Evolutionary conservation across 2,888 invertebrate genomes (phyloP).

Genomic region (Matsumyia berberina): DNA sequence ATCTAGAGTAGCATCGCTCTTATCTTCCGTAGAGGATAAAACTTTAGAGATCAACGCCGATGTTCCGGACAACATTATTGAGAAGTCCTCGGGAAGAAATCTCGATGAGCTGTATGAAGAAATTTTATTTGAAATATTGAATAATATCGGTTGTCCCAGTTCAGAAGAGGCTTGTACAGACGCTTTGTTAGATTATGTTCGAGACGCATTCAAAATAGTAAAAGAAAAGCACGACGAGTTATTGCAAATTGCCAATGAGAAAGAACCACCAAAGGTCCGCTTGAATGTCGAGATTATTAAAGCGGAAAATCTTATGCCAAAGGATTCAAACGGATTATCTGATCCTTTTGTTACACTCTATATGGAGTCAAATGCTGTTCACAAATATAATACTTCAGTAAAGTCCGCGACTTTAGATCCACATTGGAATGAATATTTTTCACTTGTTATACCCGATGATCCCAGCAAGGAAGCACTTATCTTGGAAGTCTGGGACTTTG

Average conservation of each 20-base stretch:
- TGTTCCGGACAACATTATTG: slow-evolving; percentile 66
- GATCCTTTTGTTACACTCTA: slow-evolving; percentile 98
- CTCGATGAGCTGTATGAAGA: slow-evolving; percentile 94
- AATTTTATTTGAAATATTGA: slow-evolving; percentile 92
- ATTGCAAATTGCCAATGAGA: slow-evolving; percentile 89
- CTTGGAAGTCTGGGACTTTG: slow-evolving; percentile 96
- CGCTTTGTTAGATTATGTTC: slow-evolving; percentile 89
- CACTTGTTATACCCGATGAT: slow-evolving; percentile 91
- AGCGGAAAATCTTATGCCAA: slow-evolving; percentile 92
- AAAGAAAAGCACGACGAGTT: slow-evolving; percentile 90
- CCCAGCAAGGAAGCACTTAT: slow-evolving; percentile 90
- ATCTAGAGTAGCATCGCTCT: slow-evolving; percentile 50
- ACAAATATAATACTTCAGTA: slow-evolving; percentile 95
- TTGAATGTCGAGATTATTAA: slow-evolving; percentile 94
- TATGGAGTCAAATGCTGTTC: slow-evolving; percentile 90
- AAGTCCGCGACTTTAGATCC: slow-evolving; percentile 95
- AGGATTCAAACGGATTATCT: slow-evolving; percentile 96
- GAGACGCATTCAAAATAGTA: slow-evolving; percentile 91
- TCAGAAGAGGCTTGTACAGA: slow-evolving; percentile 89
- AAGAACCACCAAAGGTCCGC: slow-evolving; percentile 93
- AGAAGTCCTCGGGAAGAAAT: slow-evolving; percentile 55
- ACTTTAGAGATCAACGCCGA: slow-evolving; percentile 46
- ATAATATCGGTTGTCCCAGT: slow-evolving; percentile 93
- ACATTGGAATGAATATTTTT: slow-evolving; percentile 98
- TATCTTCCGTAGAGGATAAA: slow-evolving; percentile 50